These are phyloP conservation scores for Saccopteryx leptura DNA, from an alignment of 2,113 vertebrate genomes.

Conservation along the genomic window DNA sequence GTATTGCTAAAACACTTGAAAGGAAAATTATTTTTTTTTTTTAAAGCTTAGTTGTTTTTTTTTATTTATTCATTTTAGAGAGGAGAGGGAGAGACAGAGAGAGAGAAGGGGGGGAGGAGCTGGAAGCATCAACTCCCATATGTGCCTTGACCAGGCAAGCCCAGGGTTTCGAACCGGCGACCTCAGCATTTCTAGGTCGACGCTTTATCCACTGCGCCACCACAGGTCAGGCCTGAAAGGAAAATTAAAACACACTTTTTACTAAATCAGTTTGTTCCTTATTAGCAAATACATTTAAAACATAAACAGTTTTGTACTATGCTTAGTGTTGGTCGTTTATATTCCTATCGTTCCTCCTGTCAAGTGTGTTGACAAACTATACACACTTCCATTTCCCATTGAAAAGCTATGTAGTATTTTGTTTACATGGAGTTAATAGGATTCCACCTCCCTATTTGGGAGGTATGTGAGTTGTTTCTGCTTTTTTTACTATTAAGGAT, in stretches of 20 bases:
- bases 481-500: constrained; percentile 7
- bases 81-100: no score
- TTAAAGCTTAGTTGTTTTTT: no score
- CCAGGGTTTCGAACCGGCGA: no score
- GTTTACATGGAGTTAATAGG: neutral
- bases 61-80: no score
- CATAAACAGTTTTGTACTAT: neutral
- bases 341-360: neutral
- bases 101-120: no score
- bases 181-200: no score
- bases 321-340: neutral
- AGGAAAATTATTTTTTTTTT: neutral
- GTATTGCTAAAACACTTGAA: constrained; percentile 47
- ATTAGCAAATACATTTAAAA: constrained; percentile 35
- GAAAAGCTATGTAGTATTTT: neutral
- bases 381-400: constrained; percentile 12
- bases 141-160: no score
- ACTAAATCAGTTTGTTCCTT: constrained; percentile 24
- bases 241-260: constrained; percentile 11
- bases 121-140: no score
- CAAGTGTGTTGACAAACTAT: constrained; percentile 31
- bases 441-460: neutral
- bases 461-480: neutral
- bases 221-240: no score
- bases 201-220: no score